Evolutionary conservation across 2,888 invertebrate genomes (phyloP), one percentile per base, ranked within the genome.

Genomic region (Trilocha varians): DNA sequence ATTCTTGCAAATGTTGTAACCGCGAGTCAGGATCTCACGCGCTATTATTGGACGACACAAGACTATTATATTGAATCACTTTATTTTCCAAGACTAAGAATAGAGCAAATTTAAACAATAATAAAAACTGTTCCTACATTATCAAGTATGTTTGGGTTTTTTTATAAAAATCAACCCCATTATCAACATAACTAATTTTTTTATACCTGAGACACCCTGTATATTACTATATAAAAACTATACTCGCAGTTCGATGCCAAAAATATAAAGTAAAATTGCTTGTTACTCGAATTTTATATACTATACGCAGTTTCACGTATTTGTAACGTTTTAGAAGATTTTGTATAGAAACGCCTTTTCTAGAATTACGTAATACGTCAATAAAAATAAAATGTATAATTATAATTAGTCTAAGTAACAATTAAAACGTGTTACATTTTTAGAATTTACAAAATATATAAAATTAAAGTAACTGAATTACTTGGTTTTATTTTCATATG

Each of bases 241-340:
- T 5, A 37, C 16, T 15, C 16, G 16, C 36, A 16, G 42, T 49
- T 51, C 43, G 45, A 43, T 51, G 43, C 53, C 40, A 36, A 11
- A 34, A 37, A 37, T 2, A 13, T 18, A 39, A 32, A 5, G 8
- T 17, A 39, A 14, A 16, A 34, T 14, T 13, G 18, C 13, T 25
- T 9, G 34, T 34, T 11, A 3, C 14, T 40, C 11, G 3, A 13
- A 15, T 38, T 14, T 25, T 25, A 11, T 9, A 25, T 5, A 25
- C 2, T 25, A 25, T 25, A 25, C 25, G 11, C 25, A 5, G 11
- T 9, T 25, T 25, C 25, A 25, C 25, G 25, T 25, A 11, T 25
- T 25, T 33, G 33, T 16, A 14, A 9, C 3, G 5, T 33, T 15
- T 33, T 16, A 32, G 32, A 32, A 3, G 39, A 39, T 32, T 39